Evolutionary conservation across 2,113 vertebrate species (phyloP).

Genomic region (Myanophis thanlyinensis): DNA sequence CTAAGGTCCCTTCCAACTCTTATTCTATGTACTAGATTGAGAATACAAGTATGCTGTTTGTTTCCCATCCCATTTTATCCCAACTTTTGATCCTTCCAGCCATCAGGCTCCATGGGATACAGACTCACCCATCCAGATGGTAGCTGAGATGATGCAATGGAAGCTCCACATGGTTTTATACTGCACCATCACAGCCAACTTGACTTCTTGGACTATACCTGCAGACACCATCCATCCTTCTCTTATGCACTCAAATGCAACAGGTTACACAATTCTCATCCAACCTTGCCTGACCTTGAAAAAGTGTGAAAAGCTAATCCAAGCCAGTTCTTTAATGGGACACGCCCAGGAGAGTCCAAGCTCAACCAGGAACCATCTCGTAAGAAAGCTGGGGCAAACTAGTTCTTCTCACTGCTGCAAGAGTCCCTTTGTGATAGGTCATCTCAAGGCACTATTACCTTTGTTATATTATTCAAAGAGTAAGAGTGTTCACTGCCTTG

Average conservation of each 20-base stretch:
- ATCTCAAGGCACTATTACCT: background rate
- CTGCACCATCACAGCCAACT: background rate
- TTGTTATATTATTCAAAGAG: background rate
- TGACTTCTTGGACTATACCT: background rate
- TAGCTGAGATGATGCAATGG: background rate
- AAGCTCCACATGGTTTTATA: background rate
- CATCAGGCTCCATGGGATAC: background rate
- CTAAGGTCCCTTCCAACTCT: too few species aligned
- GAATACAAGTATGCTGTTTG: background rate
- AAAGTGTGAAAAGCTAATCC: background rate
- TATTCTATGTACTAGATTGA: background rate
- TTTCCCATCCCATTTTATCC: background rate
- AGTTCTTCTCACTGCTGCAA: background rate
- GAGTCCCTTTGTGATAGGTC: background rate
- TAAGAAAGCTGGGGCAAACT: background rate
- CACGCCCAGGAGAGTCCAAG: background rate
- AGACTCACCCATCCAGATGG: background rate
- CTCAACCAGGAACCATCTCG: background rate
- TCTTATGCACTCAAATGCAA: background rate
- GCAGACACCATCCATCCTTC: background rate
- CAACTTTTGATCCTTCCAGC: background rate
- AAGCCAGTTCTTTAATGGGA: background rate
- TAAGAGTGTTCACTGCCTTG: background rate
- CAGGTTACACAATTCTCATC: background rate
- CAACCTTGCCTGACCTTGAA: background rate